Conservation (phyloP, 2,113 vertebrate genomes). For the Varanus komodoensis region DNA sequence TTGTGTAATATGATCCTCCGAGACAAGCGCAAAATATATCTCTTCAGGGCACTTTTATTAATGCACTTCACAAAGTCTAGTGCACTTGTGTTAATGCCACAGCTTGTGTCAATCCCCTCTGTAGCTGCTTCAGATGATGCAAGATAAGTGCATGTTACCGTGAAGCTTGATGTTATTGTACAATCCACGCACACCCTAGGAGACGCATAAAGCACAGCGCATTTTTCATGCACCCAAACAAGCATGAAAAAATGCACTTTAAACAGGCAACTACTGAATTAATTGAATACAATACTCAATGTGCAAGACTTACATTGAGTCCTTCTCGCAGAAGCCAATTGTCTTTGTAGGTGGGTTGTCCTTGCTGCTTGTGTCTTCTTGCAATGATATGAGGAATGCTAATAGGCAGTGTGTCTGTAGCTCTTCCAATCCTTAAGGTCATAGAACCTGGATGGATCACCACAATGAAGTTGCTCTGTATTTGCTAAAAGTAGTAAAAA, state of each 20-base stretch:
- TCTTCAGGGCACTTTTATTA: no score
- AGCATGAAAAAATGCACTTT: background rate
- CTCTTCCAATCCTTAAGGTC: constrained; percentile 89
- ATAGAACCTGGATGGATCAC: constrained; percentile 95
- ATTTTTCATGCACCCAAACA: background rate
- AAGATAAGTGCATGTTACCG: background rate
- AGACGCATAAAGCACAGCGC: background rate
- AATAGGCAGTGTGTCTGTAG: constrained; percentile 91
- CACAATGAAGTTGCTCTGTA: constrained; percentile 94
- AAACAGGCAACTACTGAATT: background rate
- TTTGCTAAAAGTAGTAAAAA: constrained; percentile 83
- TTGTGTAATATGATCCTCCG: background rate
- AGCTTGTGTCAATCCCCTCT: background rate
- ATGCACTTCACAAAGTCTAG: background rate
- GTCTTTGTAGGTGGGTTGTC: constrained; percentile 87
- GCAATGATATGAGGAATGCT: constrained; percentile 91
- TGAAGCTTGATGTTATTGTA: background rate
- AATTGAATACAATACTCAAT: fast-evolving
- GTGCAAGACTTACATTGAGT: constrained; percentile 82
- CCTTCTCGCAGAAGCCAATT: constrained; percentile 91
- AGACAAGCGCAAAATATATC: background rate
- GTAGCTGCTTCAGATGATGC: background rate
- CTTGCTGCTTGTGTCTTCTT: constrained; percentile 88
- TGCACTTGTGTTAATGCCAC: background rate
- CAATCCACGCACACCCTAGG: background rate